These are phyloP conservation scores for Orgyia antiqua DNA, from an alignment of 2,888 invertebrate genomes.

Conservation along the genomic window DNA sequence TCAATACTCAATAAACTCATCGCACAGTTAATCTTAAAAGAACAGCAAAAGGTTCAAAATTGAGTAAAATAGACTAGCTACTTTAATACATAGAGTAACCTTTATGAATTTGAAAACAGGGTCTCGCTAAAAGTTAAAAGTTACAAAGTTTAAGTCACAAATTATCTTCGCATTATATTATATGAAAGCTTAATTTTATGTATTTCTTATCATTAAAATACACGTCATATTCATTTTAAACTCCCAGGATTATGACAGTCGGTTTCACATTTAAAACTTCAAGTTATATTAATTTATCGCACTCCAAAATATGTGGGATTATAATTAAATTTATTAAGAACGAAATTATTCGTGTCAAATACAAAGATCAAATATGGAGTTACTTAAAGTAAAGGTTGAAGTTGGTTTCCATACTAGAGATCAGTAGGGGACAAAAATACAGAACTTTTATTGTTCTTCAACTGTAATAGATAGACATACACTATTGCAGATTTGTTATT, in stretches of 20 bases:
- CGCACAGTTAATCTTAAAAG: conserved; percentile 12
- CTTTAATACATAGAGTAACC: conserved; percentile 37
- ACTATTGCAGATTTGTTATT: too few relatives aligned
- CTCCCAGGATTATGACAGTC: neutral
- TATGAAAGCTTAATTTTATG: conserved; percentile 31
- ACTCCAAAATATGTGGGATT: too few relatives aligned
- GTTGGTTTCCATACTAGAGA: too few relatives aligned
- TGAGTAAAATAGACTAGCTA: too few relatives aligned
- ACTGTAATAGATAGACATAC: too few relatives aligned
- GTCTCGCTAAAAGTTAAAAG: conserved; percentile 40
- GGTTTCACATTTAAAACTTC: neutral
- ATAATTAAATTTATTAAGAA: too few relatives aligned
- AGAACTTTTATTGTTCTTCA: too few relatives aligned
- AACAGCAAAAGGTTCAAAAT: too few relatives aligned
- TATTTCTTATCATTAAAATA: conserved; percentile 30
- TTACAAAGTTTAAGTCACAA: conserved; percentile 44
- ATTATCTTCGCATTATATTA: conserved; percentile 44
- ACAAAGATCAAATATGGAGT: too few relatives aligned
- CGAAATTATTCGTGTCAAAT: too few relatives aligned
- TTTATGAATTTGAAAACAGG: conserved; percentile 50
- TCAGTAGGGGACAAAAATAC: too few relatives aligned
- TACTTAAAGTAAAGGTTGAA: too few relatives aligned
- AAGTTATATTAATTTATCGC: neutral
- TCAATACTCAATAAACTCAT: conserved; percentile 17
- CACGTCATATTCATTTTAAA: conserved; percentile 10